Conservation (phyloP, 2,888 invertebrate genomes). For the Choreutis nemorana region DNA sequence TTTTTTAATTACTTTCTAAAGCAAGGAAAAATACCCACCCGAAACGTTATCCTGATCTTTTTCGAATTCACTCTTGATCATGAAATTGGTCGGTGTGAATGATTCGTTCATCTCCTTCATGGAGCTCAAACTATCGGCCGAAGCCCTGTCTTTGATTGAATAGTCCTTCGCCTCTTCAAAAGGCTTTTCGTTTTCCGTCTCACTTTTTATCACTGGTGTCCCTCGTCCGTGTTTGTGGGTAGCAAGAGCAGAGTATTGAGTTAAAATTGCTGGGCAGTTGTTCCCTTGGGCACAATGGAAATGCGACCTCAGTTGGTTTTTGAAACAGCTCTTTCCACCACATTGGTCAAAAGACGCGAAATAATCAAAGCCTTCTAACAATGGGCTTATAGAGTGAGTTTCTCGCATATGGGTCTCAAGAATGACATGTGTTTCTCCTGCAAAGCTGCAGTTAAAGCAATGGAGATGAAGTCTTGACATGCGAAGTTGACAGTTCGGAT, state of each 20-base stretch:
- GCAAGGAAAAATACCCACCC: slow-evolving; percentile 39
- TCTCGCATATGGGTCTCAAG: slow-evolving; percentile 86
- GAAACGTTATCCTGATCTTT: slow-evolving; percentile 56
- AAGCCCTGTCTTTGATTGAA: slow-evolving; percentile 55
- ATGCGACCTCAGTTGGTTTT: slow-evolving; percentile 51
- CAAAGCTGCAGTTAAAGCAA: slow-evolving; percentile 87
- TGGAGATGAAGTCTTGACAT: slow-evolving; percentile 81
- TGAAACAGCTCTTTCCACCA: slow-evolving; percentile 56
- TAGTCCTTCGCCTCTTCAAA: slow-evolving; percentile 62
- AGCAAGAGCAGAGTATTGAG: slow-evolving; percentile 55
- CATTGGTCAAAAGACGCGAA: slow-evolving; percentile 68
- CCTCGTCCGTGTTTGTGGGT: slow-evolving; percentile 60
- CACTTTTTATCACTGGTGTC: slow-evolving; percentile 50
- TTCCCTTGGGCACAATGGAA: slow-evolving; percentile 60
- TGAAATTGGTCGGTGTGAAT: slow-evolving; percentile 46
- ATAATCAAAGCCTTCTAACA: slow-evolving; percentile 86
- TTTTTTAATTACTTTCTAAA: neutral
- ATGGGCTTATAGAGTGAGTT: slow-evolving; percentile 83
- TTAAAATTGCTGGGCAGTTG: slow-evolving; percentile 54
- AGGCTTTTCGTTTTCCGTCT: slow-evolving; percentile 40
- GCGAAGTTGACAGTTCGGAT: slow-evolving; percentile 75
- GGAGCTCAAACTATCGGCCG: slow-evolving; percentile 45
- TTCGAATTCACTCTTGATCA: slow-evolving; percentile 58
- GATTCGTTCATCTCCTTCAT: slow-evolving; percentile 41
- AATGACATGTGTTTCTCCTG: slow-evolving; percentile 79